phyloP scores from a whole-genome alignment of 37 sponge, comb jelly and placozoan genomes.

The Dysidea cf. avara region DNA sequence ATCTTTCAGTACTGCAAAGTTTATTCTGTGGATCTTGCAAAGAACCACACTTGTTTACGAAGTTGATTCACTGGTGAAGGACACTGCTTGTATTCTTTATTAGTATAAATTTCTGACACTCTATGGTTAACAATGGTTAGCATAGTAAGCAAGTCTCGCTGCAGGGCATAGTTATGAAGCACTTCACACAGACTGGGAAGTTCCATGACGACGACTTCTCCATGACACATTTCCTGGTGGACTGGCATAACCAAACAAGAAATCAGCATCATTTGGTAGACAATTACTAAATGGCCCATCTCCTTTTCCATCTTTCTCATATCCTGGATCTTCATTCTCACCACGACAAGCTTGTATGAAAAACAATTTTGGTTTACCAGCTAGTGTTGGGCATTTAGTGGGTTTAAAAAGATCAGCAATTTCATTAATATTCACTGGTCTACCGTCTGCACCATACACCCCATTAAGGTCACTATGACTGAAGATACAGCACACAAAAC shows the following conservation, averaged over 20 bases:
- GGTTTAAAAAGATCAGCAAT: no score
- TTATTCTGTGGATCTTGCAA: no score
- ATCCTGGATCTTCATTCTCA: slow-evolving; percentile 56
- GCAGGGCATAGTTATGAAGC: slow-evolving; percentile 45
- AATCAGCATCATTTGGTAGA: no score
- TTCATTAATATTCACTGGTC: no score
- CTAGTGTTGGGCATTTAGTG: no score
- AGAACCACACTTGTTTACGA: no score
- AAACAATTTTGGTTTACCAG: no score
- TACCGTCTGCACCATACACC: no score
- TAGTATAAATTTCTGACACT: slow-evolving; percentile 72
- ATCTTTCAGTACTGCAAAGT: no score
- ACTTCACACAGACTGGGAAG: slow-evolving; percentile 71
- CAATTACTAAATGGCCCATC: slow-evolving; percentile 60
- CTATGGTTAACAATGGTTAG: slow-evolving; percentile 75
- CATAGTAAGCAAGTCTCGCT: no score
- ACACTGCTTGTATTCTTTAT: slow-evolving; percentile 78
- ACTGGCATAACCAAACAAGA: no score
- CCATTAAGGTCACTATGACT: slow-evolving; percentile 79
- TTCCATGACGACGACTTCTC: slow-evolving; percentile 73
- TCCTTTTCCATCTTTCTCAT: slow-evolving; percentile 12
- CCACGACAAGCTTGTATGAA: slow-evolving; percentile 93
- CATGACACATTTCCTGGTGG: no score
- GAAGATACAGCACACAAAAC: slow-evolving; percentile 84
- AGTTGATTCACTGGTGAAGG: slow-evolving; percentile 81